Evolutionary conservation across 2,113 vertebrate species (phyloP).

Genomic region (Dipodomys spectabilis): DNA sequence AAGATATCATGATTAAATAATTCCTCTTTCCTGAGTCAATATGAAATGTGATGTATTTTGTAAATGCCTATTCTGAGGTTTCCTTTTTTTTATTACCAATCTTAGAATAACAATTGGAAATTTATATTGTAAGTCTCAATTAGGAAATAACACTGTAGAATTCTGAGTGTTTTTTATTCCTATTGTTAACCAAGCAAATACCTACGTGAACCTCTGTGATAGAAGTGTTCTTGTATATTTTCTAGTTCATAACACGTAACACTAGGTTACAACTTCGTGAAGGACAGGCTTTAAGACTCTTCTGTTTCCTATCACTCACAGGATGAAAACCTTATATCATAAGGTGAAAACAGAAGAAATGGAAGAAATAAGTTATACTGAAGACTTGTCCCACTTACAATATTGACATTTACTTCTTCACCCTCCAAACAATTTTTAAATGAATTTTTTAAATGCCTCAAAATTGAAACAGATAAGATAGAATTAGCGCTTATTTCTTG

Average conservation of each 20-base stretch:
- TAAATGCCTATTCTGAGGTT: neutral
- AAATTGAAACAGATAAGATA: neutral
- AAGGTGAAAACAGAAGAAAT: neutral
- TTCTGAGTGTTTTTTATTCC: slow-evolving; percentile 35
- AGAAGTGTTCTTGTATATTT: neutral
- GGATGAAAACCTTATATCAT: neutral
- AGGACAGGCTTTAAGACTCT: neutral
- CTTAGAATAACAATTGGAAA: too few relatives aligned
- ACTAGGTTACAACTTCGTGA: neutral
- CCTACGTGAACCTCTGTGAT: neutral
- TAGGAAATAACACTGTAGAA: neutral
- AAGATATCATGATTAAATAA: slow-evolving; percentile 1
- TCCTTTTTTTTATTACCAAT: too few relatives aligned
- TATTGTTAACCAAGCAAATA: slow-evolving; percentile 11
- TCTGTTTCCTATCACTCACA: neutral
- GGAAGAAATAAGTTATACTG: neutral
- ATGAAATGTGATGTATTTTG: slow-evolving; percentile 13
- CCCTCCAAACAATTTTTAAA: neutral
- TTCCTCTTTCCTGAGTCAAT: slow-evolving; percentile 25
- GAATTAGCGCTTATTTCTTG: neutral
- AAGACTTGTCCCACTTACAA: neutral
- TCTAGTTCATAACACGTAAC: neutral
- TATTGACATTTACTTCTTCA: neutral
- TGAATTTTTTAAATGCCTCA: slow-evolving; percentile 3
- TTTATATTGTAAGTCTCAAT: too few relatives aligned